A percentile compares a stretch with the other conserved stretches of the same genome.
Evolutionary conservation across 2,797 vertebrate genomes (phyloP).

Genomic region (Ficedula albicollis): DNA sequence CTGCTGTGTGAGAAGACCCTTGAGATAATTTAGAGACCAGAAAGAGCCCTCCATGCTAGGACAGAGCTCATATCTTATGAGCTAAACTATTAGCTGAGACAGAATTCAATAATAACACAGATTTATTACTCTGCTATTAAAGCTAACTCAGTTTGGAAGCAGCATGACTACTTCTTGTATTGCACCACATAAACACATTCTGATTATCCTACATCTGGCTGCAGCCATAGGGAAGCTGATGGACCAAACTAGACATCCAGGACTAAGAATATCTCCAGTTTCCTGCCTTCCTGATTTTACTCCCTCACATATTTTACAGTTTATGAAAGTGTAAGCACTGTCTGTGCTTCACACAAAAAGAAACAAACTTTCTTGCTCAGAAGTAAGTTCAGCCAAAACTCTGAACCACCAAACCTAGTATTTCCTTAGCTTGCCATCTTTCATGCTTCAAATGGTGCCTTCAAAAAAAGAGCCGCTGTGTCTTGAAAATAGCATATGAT

Average conservation of each 20-base stretch:
- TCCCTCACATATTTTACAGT: background rate
- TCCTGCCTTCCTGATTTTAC: background rate
- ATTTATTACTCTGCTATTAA: background rate
- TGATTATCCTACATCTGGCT: background rate
- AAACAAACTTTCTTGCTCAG: background rate
- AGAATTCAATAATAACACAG: background rate
- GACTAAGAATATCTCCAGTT: background rate
- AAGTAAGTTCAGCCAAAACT: background rate
- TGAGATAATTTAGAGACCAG: background rate
- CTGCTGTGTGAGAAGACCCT: background rate
- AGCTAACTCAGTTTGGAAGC: background rate
- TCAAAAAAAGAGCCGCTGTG: background rate
- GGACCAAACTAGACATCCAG: background rate
- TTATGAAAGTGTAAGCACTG: background rate
- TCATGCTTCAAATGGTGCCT: background rate
- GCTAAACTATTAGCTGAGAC: background rate
- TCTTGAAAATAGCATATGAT: background rate
- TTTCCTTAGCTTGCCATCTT: background rate
- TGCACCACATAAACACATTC: background rate
- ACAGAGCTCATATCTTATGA: background rate
- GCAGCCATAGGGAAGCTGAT: background rate
- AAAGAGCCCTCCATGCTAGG: background rate
- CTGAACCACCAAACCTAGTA: background rate
- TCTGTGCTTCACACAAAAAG: background rate
- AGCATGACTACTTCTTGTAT: background rate